These are phyloP conservation scores for Sylvilagus bachmani DNA, from an alignment of 2,113 vertebrate genomes.

Conservation along the genomic window DNA sequence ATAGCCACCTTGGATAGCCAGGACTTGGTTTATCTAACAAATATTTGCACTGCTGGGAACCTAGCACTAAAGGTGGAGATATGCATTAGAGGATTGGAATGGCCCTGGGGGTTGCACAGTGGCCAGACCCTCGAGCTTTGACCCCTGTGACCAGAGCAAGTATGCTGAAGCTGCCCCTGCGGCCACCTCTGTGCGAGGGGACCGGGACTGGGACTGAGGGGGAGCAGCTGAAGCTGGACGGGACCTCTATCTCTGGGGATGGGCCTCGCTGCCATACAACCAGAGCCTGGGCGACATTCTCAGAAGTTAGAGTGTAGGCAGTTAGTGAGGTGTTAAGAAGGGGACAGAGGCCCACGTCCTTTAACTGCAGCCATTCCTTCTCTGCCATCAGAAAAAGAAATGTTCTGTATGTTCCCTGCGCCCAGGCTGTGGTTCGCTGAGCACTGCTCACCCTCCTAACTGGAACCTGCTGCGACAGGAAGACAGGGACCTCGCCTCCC, in stretches of 20 bases:
- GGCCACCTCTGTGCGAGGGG: neutral
- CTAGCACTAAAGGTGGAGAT: neutral
- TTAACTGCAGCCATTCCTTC: neutral
- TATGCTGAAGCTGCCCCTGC: neutral
- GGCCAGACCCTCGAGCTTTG: neutral
- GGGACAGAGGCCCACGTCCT: neutral
- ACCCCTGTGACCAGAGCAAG: neutral
- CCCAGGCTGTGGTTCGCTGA: neutral
- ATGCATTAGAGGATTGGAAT: neutral
- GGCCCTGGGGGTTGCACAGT: neutral
- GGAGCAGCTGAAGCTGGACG: too few species aligned
- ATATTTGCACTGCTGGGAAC: neutral
- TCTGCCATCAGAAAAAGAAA: neutral
- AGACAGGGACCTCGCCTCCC: neutral
- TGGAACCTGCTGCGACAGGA: slow-evolving; percentile 5
- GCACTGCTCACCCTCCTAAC: neutral
- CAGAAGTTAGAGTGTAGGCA: neutral
- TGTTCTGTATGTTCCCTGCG: neutral
- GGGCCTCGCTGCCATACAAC: neutral
- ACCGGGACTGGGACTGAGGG: neutral
- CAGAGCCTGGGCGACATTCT: neutral
- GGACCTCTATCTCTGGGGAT: neutral
- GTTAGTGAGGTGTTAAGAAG: neutral
- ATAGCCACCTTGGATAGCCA: neutral
- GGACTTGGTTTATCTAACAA: neutral